Evolutionary conservation across 1,140 invertebrate species (phyloP), one percentile per base, ranked within the genome.

Genomic region (Drosophila equinoxialis): DNA sequence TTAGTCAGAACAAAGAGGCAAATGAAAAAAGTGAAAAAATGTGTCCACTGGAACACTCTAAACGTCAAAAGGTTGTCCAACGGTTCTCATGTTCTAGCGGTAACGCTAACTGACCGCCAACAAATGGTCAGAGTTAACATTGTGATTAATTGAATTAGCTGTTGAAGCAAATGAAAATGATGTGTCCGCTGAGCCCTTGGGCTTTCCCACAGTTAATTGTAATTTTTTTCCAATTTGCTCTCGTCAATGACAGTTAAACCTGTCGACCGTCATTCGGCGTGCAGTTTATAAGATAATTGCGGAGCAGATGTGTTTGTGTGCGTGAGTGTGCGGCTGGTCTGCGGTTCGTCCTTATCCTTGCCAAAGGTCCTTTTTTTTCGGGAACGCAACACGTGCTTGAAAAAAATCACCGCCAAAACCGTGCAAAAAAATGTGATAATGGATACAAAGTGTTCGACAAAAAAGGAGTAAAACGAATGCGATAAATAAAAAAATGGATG

Each of bases 231-330:
- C 68, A 66, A 66, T 71, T 62, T 67, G 35, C 17, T 61, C 20
- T 62, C 58, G 45, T 67, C 64, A 57, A 67, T 68, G 42, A 45
- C 37, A 63, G 67, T 30, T 64, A 61, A 66, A 39, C 42, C 11
- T 55, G 23, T 30, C 41, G 41, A 45, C 55, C 20, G 10, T 54
- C 10, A 6, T 30, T 60, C 42, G 35, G 58, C 69, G 54, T 66
- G 54, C 51, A 60, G 61, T 65, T 65, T 70, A 65, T 74, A 63
- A 71, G 68, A 74, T 74, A 74, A 74, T 74, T 74, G 72, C 58
- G 62, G 68, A 13, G 26, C 70, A 68, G 26, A 72, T 48, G 45
- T 48, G 42, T 14, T 5, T 14, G 42, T 45, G n/a, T 14, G 4
- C 8, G n/a, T 7, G 42, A 17, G n/a, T 7, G 42, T 45, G n/a